A percentile compares a stretch with the other conserved stretches of the same genome.
phyloP scores from a whole-genome alignment of 2,888 invertebrate species.

The Nemapogon koenigi region DNA sequence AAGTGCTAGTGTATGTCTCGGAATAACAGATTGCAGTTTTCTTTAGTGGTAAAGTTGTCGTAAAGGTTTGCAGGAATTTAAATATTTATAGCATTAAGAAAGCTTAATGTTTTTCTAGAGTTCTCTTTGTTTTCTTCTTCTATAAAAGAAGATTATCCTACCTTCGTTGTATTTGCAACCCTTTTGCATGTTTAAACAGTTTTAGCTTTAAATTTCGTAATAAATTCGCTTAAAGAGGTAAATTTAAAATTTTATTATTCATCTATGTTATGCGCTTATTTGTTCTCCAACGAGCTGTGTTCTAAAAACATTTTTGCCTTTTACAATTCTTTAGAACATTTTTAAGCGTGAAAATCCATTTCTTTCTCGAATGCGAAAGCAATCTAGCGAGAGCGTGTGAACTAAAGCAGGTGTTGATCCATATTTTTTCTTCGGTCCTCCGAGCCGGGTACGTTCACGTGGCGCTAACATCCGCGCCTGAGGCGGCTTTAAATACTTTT shows the following conservation, averaged over 20 bases:
- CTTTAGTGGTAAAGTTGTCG: constrained; percentile 5
- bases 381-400: constrained; percentile 43
- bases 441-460: constrained; percentile 14
- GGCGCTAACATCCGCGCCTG: constrained; percentile 1
- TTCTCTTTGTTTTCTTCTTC: constrained; percentile 14
- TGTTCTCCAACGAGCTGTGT: neutral
- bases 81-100: constrained; percentile 17
- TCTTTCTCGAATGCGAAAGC: constrained; percentile 31
- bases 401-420: constrained; percentile 31
- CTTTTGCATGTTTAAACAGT: constrained; percentile 1
- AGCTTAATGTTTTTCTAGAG: constrained; percentile 14
- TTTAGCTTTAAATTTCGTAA: neutral
- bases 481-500: constrained; percentile 9
- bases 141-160: constrained; percentile 4
- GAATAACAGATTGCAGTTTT: no score
- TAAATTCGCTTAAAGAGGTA: neutral
- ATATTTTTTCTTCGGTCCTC: constrained; percentile 21
- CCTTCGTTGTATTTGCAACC: constrained; percentile 4
- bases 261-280: neutral
- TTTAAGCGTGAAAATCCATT: constrained; percentile 28
- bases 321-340: constrained; percentile 26
- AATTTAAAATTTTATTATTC: neutral
- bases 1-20: no score
- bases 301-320: constrained; percentile 28
- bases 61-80: constrained; percentile 15